Evolutionary conservation across 2,888 invertebrate species (phyloP).

Genomic region (Plebejus melissa): DNA sequence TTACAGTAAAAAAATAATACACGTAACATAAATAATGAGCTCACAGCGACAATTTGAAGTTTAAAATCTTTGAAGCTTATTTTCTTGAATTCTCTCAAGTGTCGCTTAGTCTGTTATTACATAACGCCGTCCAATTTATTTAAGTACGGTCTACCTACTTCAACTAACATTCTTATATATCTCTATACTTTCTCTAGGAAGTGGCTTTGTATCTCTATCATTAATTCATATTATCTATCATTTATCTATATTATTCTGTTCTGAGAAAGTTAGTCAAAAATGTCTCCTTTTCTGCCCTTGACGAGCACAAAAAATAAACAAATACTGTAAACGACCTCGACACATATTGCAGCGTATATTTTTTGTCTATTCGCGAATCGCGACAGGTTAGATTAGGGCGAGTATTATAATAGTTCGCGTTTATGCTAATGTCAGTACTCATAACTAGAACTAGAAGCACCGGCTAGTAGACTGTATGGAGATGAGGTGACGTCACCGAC

Average conservation of each 20-base stretch:
- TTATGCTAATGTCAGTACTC: slow-evolving; percentile 55
- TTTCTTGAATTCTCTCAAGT: no score
- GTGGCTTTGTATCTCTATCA: neutral
- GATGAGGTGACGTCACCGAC: slow-evolving; percentile 64
- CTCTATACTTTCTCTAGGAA: no score
- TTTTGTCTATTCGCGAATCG: slow-evolving; percentile 60
- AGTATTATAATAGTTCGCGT: slow-evolving; percentile 62
- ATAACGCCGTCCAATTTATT: no score
- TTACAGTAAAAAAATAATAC: no score
- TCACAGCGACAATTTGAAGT: no score
- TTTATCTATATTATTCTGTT: no score
- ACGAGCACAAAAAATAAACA: slow-evolving; percentile 63
- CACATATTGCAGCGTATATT: slow-evolving; percentile 52
- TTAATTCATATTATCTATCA: no score
- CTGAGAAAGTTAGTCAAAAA: neutral
- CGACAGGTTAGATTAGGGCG: slow-evolving; percentile 72
- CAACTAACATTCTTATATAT: no score
- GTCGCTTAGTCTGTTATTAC: no score
- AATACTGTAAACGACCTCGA: slow-evolving; percentile 70
- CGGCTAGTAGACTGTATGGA: slow-evolving; percentile 57
- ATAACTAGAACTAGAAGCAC: slow-evolving; percentile 67
- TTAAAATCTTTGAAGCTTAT: no score
- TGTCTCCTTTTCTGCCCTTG: slow-evolving; percentile 54
- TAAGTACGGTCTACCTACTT: no score
- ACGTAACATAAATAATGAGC: no score